Base-by-base conservation (phyloP, 2,797 vertebrate species). In the Coregonus suidteri region DNA sequence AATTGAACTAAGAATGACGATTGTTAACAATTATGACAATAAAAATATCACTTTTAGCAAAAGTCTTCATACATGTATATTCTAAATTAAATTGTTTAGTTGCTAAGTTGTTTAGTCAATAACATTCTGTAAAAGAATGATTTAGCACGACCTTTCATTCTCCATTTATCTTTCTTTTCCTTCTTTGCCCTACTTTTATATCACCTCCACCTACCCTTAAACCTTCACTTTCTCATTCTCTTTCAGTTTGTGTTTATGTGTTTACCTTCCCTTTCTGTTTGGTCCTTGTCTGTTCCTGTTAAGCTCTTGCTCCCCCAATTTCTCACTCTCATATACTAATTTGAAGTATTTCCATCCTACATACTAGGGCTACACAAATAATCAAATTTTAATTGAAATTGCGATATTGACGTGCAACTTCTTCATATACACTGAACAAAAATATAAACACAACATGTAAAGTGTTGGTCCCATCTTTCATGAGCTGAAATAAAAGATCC, bases 1-100 rank as follows among this genome's bases (percentile, higher is more conserved):
- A 88, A 92, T 91, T 90, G 87, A 93, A 92, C 80, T 85, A 91
- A 90, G 90, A 93, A 92, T 90, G 90, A 91, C 88, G 91, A 92
- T 90, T 89, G 91, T 90, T 88, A 91, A 92, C 25, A 94, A 91
- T 82, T 77, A 91, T 86, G 89, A 81, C 79, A 85, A 94, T 94
- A 93, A 94, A 93, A 72, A 72, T 84, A 92, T 82, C 85, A 82
- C 87, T 92, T 91, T 94, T 93, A 91, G 84, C 88, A 86, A 85
- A 89, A 83, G 15, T 72, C 30, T 56, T 35, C 34, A 30, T 53
- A 53, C 52, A 25, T 30, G 18, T 52, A 18, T 18, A 30, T 72
- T 13, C 7, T 14, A 6, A 68, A 34, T 14, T 37, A 4, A 4
- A 16, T 34, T 51, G 69, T 71, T 71, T 13, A 20, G 5, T 59